Conservation (phyloP, 2,113 vertebrate genomes). For the Okapia johnstoni region DNA sequence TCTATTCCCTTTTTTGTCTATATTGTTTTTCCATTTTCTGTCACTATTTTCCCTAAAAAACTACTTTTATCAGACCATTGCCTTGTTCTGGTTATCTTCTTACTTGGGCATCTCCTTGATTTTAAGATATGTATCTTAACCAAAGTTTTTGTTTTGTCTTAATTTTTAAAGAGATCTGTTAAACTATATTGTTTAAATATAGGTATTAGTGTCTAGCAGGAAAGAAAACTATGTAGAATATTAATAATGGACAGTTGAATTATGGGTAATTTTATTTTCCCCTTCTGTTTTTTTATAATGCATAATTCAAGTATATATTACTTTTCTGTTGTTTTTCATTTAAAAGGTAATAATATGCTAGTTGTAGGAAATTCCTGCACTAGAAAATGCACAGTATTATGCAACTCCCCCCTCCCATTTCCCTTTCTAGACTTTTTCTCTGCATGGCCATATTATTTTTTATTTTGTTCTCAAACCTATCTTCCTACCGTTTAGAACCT, state of each 20-base stretch:
- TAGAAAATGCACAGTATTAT: neutral
- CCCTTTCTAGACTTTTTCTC: neutral
- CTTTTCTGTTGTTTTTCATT: neutral
- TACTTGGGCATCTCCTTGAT: neutral
- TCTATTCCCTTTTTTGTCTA: neutral
- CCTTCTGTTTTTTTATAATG: neutral
- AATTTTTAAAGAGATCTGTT: neutral
- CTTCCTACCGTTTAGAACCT: neutral
- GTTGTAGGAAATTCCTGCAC: neutral
- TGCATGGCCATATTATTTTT: neutral
- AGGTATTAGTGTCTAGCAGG: neutral
- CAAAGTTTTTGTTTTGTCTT: neutral
- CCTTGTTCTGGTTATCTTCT: neutral
- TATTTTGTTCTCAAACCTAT: neutral
- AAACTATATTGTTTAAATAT: neutral
- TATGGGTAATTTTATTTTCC: neutral
- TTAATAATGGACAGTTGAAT: neutral
- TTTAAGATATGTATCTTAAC: neutral
- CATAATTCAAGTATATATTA: neutral
- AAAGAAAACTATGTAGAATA: neutral
- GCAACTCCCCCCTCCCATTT: neutral
- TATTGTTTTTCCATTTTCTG: neutral
- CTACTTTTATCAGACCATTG: neutral
- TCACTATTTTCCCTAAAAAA: neutral
- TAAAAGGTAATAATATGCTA: neutral